Evolutionary conservation across 2,888 invertebrate species (phyloP).

Genomic region (Cosmopolites sordidus): DNA sequence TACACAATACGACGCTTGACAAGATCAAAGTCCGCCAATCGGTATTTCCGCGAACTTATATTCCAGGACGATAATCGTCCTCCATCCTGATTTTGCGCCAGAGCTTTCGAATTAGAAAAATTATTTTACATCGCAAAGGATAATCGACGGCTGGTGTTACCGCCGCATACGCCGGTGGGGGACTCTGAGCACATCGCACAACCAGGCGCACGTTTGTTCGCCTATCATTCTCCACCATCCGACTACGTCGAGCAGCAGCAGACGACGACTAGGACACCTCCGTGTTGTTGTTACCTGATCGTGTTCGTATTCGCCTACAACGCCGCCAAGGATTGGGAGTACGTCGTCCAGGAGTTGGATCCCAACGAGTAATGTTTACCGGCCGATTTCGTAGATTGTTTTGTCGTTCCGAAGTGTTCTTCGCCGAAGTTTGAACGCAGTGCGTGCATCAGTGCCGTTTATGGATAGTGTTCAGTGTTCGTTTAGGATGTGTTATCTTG

Average conservation of each 20-base stretch:
- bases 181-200: neutral
- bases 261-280: neutral
- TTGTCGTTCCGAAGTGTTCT: slow-evolving; percentile 20
- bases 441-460: neutral
- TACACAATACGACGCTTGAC: too few relatives aligned
- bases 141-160: too few relatives aligned
- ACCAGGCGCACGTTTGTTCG: slow-evolving; percentile 6
- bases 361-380: slow-evolving; percentile 22
- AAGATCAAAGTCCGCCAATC: too few relatives aligned
- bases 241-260: slow-evolving; percentile 4
- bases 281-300: neutral
- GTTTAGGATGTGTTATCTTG: slow-evolving; percentile 39
- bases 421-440: neutral
- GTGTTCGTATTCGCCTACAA: neutral
- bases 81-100: too few relatives aligned
- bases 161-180: neutral
- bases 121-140: too few relatives aligned
- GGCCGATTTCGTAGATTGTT: slow-evolving; percentile 18
- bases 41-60: too few relatives aligned
- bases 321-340: slow-evolving; percentile 2
- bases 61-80: too few relatives aligned
- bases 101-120: too few relatives aligned
- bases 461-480: slow-evolving; percentile 17
- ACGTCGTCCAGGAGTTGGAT: too few relatives aligned
- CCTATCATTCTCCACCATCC: slow-evolving; percentile 19